Evolutionary conservation across 2,797 vertebrate genomes (phyloP).

Genomic region (Sebastes elongatus): DNA sequence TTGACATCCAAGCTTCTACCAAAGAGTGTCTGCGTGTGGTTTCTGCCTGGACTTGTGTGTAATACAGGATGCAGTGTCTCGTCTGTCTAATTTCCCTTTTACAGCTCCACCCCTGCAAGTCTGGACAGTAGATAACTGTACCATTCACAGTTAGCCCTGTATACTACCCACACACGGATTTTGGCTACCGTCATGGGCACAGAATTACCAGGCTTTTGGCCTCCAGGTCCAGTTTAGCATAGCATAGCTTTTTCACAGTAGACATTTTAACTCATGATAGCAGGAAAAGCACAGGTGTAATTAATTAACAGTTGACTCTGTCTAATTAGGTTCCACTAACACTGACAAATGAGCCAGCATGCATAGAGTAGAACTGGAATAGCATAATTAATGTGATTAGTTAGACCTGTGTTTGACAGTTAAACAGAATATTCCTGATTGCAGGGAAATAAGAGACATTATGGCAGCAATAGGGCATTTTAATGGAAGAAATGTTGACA

Average conservation of each 20-base stretch:
- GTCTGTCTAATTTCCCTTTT: not conserved
- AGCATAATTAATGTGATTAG: not conserved
- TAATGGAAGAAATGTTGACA: not conserved
- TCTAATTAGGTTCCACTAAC: not conserved
- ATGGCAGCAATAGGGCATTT: not conserved
- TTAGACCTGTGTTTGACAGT: not conserved
- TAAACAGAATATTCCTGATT: not conserved
- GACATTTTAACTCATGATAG: not conserved
- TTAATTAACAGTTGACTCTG: not conserved
- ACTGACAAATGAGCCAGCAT: not conserved
- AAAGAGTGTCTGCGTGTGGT: slow-evolving; percentile 12
- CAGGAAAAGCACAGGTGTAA: not conserved
- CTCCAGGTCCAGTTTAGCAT: not conserved
- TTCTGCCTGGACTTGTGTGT: not conserved
- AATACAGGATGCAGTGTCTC: slow-evolving; percentile 8
- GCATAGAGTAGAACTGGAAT: not conserved
- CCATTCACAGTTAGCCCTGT: slow-evolving; percentile 11
- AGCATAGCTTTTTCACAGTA: not conserved
- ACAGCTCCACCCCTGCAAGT: not conserved
- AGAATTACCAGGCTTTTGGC: not conserved
- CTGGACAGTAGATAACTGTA: slow-evolving; percentile 18
- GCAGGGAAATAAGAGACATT: not conserved
- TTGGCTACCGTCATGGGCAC: not conserved
- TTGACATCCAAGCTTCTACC: slow-evolving; percentile 77
- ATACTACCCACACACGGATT: not conserved